Base-by-base conservation (phyloP, 2,113 vertebrate species). In the Sula dactylatra region DNA sequence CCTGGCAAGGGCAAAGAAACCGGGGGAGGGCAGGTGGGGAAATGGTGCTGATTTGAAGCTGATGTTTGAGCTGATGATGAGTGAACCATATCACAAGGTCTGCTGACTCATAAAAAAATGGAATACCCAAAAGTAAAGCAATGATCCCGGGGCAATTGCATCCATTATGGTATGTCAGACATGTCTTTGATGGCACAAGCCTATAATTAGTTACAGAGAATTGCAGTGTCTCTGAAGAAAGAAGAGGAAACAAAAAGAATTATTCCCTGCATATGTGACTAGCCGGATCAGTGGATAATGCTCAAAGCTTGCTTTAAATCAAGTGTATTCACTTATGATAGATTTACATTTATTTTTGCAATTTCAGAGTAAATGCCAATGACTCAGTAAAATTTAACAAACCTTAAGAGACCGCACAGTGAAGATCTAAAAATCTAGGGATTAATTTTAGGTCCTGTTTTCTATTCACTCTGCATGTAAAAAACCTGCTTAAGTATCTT, bases 31-130 rank as follows among this genome's bases (percentile, higher is more conserved):
- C 40, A 83, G 55, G 62, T 67, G n/a, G 16, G 32, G 47, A 62
- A 78, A 50, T 3, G 21, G 66, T 52, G 54, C 66, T 80, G 76
- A 70, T 92, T 80, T 52, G 79, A 69, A 70, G 12, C 49, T 78
- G 58, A 49, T 50, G 31, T 64, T 91, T 50, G 55, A 73, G 73
- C 50, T 62, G 45, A 3, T 5, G 76, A 90, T 52, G 69, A 94
- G 59, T 74, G 92, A 97, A 95, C 94, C 95, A 95, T 72, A 59
- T 70, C 38, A 26, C 50, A 61, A 88, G 66, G 67, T 36, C 69
- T 83, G 83, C 86, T 94, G 94, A 94, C 91, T 88, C 92, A 86
- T 86, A 71, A 92, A 81, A 88, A 92, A 73, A 77, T 79, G 69
- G 47, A 88, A 89, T 49, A 86, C 56, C 69, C 88, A 29, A 88